Base-by-base conservation (phyloP, 2,113 vertebrate genomes). In the Sakesphorus luctuosus region DNA sequence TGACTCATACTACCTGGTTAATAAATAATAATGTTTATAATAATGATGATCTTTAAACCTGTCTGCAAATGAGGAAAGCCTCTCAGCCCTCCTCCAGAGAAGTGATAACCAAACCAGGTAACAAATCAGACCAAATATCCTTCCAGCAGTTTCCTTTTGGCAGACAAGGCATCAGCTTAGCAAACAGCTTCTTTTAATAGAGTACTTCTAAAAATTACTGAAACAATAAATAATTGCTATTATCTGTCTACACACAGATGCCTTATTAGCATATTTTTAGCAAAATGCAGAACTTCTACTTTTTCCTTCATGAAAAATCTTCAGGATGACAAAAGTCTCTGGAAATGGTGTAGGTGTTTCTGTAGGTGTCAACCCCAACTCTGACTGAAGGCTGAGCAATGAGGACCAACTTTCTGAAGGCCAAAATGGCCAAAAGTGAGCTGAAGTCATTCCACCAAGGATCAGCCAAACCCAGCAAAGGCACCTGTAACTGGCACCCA, bases 391-490 rank as follows among this genome's bases (percentile, higher is more conserved):
- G 29, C 23, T 10, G 10, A 44, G 31, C 20, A n/a, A 40, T 6
- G 4, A 16, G 24, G 24, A 36, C 9, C 10, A 11, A 6, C 14
- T 5, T 15, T 47, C 40, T 43, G 44, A 73, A 35, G 3, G 23
- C 46, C 52, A n/a, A 2, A 0, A 2, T 1, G 43, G 17, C 38
- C 59, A 15, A 62, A 81, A 36, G 0, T 8, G 25, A 61, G 29
- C 33, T 31, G 5, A 56, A 44, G 17, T 28, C 6, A 43, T 24
- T 18, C 10, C 72, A 66, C 63, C 17, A 55, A 23, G 9, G 25
- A 21, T 16, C 17, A 89, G n/a, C 4, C 18, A 47, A 76, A 68
- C 3, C 5, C 53, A 69, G 50, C 15, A 43, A 28, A 63, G 18
- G 1, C 4, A 66, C 8, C 44, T 47, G 12, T 4, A 50, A 63